A percentile compares a stretch with the other conserved stretches of the same genome.
These are phyloP conservation scores for Cyanistes caeruleus DNA, from an alignment of 2,113 vertebrate genomes.

Conservation along the genomic window DNA sequence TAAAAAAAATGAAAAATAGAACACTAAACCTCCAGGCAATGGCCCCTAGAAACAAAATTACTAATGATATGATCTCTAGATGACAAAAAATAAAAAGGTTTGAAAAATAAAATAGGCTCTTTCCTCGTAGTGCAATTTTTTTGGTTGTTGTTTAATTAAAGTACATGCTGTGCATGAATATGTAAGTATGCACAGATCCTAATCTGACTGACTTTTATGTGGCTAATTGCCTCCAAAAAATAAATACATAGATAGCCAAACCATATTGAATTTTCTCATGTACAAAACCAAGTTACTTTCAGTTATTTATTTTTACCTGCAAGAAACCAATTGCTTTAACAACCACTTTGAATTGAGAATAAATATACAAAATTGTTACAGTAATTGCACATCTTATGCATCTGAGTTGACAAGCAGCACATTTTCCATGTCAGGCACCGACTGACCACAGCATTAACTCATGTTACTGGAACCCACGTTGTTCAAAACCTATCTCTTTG, in stretches of 20 bases:
- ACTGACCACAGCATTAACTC: neutral
- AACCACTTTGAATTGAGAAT: neutral
- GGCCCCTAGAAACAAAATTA: neutral
- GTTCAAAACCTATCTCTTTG: neutral
- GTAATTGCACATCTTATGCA: neutral
- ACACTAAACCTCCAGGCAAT: neutral
- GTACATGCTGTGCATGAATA: neutral
- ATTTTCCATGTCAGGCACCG: neutral
- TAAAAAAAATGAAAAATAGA: neutral
- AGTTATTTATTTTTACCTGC: neutral
- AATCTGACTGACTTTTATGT: neutral
- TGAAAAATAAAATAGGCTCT: neutral
- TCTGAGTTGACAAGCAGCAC: neutral
- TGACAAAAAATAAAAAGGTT: neutral
- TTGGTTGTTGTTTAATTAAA: neutral
- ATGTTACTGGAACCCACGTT: neutral
- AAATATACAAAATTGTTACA: neutral
- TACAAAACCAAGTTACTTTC: conserved; percentile 1
- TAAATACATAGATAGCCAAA: neutral
- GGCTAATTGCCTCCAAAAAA: neutral
- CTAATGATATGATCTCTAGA: neutral
- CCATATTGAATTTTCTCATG: neutral
- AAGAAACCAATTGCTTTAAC: conserved; percentile 6
- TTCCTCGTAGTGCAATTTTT: neutral
- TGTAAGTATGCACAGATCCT: neutral